These are phyloP conservation scores for Ennomos quercinarius DNA, from an alignment of 2,888 invertebrate genomes.

Conservation along the genomic window DNA sequence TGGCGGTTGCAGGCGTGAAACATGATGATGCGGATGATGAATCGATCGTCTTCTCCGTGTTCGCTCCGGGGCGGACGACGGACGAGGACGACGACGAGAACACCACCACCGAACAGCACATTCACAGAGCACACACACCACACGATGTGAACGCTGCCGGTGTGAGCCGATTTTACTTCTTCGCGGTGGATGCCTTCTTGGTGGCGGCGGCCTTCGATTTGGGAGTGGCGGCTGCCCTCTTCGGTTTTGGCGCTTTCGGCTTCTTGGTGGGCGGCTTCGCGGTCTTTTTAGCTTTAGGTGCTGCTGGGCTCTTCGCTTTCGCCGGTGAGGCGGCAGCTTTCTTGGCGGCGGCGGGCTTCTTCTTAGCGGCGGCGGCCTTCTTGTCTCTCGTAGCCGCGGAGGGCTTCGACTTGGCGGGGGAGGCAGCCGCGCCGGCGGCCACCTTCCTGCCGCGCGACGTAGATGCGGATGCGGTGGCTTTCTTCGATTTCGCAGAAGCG, in stretches of 20 bases:
- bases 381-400: conserved; percentile 44
- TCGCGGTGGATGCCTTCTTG: conserved; percentile 52
- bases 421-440: too few species aligned
- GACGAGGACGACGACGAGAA: too few species aligned
- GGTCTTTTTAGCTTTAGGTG: conserved; percentile 51
- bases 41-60: too few species aligned
- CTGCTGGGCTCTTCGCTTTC: conserved; percentile 39
- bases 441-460: too few species aligned
- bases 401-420: background rate
- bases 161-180: too few species aligned
- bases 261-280: conserved; percentile 53
- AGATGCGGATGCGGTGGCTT: conserved; percentile 28
- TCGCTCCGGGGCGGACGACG: too few species aligned
- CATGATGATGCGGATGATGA: too few species aligned
- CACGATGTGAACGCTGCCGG: background rate
- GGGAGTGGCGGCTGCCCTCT: conserved; percentile 44
- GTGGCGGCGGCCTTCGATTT: conserved; percentile 34
- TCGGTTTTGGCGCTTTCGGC: too few species aligned
- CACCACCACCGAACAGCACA: too few species aligned
- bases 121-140: background rate
- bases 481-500: conserved; percentile 39
- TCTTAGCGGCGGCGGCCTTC: conserved; percentile 48
- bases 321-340: conserved; percentile 22
- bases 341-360: conserved; percentile 31
- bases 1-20: too few species aligned